phyloP scores from a whole-genome alignment of 2,888 invertebrate species.

The Nomada goodeniana region DNA sequence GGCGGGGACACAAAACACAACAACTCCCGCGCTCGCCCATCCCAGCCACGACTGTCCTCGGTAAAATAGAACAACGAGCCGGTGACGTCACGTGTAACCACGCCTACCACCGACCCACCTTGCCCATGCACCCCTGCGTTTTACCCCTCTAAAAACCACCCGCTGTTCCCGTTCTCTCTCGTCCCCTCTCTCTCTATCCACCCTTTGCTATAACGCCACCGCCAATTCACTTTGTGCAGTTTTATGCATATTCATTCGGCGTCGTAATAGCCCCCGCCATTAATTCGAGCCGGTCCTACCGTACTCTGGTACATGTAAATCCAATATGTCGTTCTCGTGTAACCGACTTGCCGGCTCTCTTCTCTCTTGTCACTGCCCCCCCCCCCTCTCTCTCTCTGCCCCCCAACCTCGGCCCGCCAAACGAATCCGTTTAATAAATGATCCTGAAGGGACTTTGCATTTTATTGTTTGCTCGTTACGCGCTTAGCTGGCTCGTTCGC shows the following conservation, averaged over 20 bases:
- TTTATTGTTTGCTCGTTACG: constrained; percentile 50
- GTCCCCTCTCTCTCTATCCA: constrained; percentile 1
- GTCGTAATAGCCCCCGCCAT: constrained; percentile 78
- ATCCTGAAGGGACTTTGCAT: constrained; percentile 41
- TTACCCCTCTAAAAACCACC: constrained; percentile 5
- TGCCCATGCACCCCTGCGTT: constrained; percentile 18
- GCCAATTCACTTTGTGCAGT: constrained; percentile 81
- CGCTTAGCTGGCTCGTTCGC: not conserved
- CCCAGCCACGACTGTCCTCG: constrained; percentile 63
- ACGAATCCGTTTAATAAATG: constrained; percentile 55
- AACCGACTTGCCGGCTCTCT: constrained; percentile 65
- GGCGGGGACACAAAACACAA: constrained; percentile 82
- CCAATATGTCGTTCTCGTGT: constrained; percentile 72
- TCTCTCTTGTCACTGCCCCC: constrained; percentile 6
- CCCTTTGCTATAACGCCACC: constrained; percentile 60
- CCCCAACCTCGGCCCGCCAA: not conserved
- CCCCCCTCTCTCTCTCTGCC: too few species aligned
- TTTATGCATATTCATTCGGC: constrained; percentile 82
- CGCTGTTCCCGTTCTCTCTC: not conserved
- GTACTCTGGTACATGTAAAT: constrained; percentile 70
- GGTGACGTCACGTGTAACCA: constrained; percentile 81
- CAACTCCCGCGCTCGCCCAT: constrained; percentile 66
- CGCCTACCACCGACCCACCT: constrained; percentile 70
- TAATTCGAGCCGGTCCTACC: constrained; percentile 74
- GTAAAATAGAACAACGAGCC: constrained; percentile 79